Evolutionary conservation across 2,113 vertebrate genomes (phyloP), one percentile per base, ranked within the genome.

Genomic region (Pseudorasbora parva): DNA sequence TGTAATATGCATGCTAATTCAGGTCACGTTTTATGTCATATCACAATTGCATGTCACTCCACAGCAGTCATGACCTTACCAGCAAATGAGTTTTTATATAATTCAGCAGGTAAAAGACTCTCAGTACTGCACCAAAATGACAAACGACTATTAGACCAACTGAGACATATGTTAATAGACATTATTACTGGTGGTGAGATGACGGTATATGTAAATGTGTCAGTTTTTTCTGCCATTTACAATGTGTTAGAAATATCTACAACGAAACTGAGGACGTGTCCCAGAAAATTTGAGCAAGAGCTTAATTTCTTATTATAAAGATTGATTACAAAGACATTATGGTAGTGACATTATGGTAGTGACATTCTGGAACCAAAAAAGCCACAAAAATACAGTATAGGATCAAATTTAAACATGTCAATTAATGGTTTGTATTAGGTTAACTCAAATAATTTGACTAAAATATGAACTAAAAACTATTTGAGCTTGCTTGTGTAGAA

Each of bases 401-500:
- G 21, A 45, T 25, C 27, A 11, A 41, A 75, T 83, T 41, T 73
- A 69, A 78, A 49, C n/a, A 54, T 27, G 37, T 23, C 7, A 1
- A 75, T 75, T 73, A 62, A 82, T 62, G 25, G 12, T 14, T 19
- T 30, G 54, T 37, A 27, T 8, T 43, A 62, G 78, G 82, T 54
- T 69, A 87, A 85, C 83, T 87, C 5, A 68, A 37, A 68, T 86
- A 86, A 91, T 90, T 89, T 85, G 45, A 47, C 69, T 79, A 51
- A 82, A 83, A 81, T 47, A 81, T 11, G 11, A 30, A 81, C 83
- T 75, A n/a, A 21, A 56, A 81, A 85, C 59, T 5, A 25, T 83
- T 90, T 84, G 77, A 89, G 82, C 84, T 84, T 90, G 87, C 71
- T 80, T 75, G 84, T 82, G 86, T 86, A 84, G 82, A 83, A 74